A percentile compares a stretch with the other conserved stretches of the same genome.
Conservation (phyloP, 2,888 invertebrate genomes). For the Toxonevra muliebris region DNA sequence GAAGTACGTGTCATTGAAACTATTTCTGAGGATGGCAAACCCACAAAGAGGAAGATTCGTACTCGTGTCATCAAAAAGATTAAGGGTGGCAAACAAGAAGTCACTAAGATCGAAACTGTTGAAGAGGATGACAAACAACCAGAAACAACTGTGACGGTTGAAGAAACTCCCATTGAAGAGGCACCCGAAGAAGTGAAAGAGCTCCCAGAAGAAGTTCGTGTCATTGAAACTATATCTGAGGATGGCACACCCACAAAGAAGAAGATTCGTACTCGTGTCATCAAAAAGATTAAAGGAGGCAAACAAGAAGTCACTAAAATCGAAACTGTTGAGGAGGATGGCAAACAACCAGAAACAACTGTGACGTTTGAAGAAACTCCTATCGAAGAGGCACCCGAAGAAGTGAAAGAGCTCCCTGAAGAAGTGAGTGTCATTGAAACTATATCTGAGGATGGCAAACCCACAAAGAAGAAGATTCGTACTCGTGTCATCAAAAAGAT, state of each 20-base stretch:
- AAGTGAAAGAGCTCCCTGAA: conserved; percentile 34
- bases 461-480: conserved; percentile 33
- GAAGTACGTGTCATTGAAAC: conserved; percentile 35
- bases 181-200: conserved; percentile 26
- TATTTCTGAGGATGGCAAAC: conserved; percentile 33
- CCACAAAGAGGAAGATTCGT: conserved; percentile 31
- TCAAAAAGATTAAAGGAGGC: conserved; percentile 34
- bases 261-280: conserved; percentile 33
- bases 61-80: conserved; percentile 36
- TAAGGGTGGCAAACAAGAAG: conserved; percentile 37
- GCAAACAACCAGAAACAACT: conserved; percentile 35
- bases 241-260: conserved; percentile 35
- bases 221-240: conserved; percentile 30
- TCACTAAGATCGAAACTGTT: conserved; percentile 37
- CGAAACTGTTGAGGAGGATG: conserved; percentile 38
- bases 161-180: conserved; percentile 32
- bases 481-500: conserved; percentile 36
- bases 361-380: conserved; percentile 35
- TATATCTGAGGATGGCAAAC: conserved; percentile 34
- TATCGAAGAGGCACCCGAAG: conserved; percentile 25
- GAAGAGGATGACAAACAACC: conserved; percentile 37
- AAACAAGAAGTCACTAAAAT: conserved; percentile 37
- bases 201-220: conserved; percentile 33
- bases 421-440: conserved; percentile 32
- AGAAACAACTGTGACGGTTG: conserved; percentile 34